Evolutionary conservation across 2,888 invertebrate species (phyloP).

Genomic region (Apotomis turbidana): DNA sequence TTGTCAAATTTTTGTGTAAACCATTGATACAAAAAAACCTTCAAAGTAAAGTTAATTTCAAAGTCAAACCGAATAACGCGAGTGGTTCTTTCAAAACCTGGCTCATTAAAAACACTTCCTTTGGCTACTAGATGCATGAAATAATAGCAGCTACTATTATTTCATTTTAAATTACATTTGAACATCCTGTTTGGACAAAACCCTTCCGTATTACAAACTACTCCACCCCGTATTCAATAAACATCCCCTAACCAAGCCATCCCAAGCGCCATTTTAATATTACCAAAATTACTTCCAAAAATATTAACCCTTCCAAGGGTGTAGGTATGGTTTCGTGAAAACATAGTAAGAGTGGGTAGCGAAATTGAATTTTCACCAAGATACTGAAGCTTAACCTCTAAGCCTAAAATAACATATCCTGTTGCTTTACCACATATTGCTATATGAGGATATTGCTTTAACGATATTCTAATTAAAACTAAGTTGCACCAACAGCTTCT

Average conservation of each 20-base stretch:
- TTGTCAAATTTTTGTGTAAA: too few relatives aligned
- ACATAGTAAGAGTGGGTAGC: constrained; percentile 23
- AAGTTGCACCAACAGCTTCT: constrained; percentile 7
- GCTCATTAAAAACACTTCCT: too few relatives aligned
- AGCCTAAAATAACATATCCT: constrained; percentile 38
- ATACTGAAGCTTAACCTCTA: constrained; percentile 16
- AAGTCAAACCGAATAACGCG: too few relatives aligned
- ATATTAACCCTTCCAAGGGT: constrained; percentile 33
- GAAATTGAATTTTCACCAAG: constrained; percentile 36
- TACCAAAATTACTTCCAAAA: constrained; percentile 32
- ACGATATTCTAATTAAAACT: constrained; percentile 26
- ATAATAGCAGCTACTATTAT: too few relatives aligned
- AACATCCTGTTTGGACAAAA: not conserved
- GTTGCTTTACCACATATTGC: constrained; percentile 4
- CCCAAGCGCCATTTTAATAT: constrained; percentile 22
- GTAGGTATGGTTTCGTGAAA: constrained; percentile 13
- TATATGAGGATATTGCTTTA: constrained; percentile 3
- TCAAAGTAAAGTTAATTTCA: too few relatives aligned
- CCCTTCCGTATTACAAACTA: not conserved
- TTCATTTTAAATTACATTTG: too few relatives aligned
- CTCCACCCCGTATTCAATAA: not conserved
- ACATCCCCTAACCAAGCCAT: constrained; percentile 2
- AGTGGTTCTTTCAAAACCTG: too few relatives aligned
- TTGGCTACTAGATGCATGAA: too few relatives aligned
- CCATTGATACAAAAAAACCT: too few relatives aligned